A percentile compares a stretch with the other conserved stretches of the same genome.
These are phyloP conservation scores for Turnix velox DNA, from an alignment of 2,113 vertebrate species.

Conservation along the genomic window DNA sequence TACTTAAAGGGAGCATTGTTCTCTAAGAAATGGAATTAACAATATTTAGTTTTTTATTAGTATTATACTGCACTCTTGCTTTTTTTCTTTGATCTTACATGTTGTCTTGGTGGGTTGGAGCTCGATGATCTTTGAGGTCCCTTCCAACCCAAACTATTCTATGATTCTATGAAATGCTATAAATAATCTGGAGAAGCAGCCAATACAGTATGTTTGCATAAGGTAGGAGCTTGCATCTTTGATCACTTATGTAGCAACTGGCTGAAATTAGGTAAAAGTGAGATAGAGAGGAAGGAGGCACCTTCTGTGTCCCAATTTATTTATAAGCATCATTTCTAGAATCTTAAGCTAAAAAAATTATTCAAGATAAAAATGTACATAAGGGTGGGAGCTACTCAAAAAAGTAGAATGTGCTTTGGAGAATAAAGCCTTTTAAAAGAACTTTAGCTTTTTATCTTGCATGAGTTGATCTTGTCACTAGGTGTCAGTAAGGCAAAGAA, in stretches of 20 bases:
- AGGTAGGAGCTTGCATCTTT: background rate
- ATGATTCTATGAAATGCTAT: background rate
- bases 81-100: background rate
- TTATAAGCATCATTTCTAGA: background rate
- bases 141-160: too few relatives aligned
- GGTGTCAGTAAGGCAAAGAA: conserved; percentile 39
- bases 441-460: background rate
- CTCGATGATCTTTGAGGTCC: too few relatives aligned
- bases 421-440: background rate
- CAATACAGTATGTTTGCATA: background rate
- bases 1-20: background rate
- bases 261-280: background rate
- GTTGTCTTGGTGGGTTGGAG: too few relatives aligned
- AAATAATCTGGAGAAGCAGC: background rate
- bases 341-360: background rate
- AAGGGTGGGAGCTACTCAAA: background rate
- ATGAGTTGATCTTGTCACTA: background rate
- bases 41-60: background rate
- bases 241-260: background rate
- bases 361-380: background rate
- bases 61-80: background rate
- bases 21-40: background rate
- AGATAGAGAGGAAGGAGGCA: background rate
- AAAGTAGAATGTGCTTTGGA: background rate
- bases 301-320: background rate